These are phyloP conservation scores for Gymnarchus niloticus DNA, from an alignment of 2,113 vertebrate species.

Conservation along the genomic window DNA sequence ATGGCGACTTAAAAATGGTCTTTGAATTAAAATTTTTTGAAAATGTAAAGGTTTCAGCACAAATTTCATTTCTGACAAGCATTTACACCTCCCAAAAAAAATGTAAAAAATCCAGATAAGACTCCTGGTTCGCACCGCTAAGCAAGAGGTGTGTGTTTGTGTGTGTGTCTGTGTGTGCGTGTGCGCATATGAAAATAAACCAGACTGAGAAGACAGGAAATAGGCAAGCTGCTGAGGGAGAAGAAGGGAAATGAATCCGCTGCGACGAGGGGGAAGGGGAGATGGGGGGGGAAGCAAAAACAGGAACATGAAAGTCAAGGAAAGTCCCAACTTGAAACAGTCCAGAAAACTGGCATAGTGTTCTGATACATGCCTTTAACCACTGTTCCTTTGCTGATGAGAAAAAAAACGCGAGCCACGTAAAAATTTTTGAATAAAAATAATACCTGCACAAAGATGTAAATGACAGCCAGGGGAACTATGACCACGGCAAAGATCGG, in stretches of 20 bases:
- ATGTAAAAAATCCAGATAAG: too few species aligned
- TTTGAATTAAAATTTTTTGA: neutral
- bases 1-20: neutral
- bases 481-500: constrained; percentile 79
- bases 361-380: neutral
- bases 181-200: constrained; percentile 15
- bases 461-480: constrained; percentile 72
- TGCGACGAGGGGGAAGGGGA: constrained; percentile 25
- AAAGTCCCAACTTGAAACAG: constrained; percentile 22
- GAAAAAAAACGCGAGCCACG: neutral
- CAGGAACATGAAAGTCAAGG: constrained; percentile 34
- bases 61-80: neutral
- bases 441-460: constrained; percentile 84
- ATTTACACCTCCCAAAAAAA: too few species aligned
- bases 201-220: constrained; percentile 45
- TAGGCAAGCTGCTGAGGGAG: constrained; percentile 38
- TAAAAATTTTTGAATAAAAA: neutral
- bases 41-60: neutral
- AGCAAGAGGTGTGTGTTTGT: neutral
- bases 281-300: constrained; percentile 23
- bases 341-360: constrained; percentile 21
- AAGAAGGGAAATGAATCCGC: constrained; percentile 31
- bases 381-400: neutral
- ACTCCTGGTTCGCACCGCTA: too few species aligned
- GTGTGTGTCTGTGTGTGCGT: neutral